Base-by-base conservation (phyloP, 1,140 invertebrate genomes). In the Diorhabda carinulata region DNA sequence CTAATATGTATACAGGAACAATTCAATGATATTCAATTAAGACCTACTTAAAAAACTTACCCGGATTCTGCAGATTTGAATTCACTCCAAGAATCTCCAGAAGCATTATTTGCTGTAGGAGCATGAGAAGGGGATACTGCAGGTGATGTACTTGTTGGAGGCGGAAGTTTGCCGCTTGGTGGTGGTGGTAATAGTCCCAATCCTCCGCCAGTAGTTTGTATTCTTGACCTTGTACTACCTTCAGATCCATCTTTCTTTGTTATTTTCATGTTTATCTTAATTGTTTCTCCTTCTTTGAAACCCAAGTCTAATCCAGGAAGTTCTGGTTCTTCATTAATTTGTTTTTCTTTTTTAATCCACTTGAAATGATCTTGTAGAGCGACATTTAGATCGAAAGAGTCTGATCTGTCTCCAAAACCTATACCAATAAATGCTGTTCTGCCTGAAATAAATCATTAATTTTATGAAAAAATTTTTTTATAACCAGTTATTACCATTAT, bases 331-430 rank as follows among this genome's bases (percentile, higher is more conserved):
- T 92, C 91, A 79, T 92, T 92, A 58, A 92, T 91, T 82, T 92
- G 87, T 81, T 97, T 92, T 75, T 94, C 92, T 82, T 97, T 97
- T 78, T 94, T 94, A 2, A 98, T 78, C 91, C 94, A 96, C 84
- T 98, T 99, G 77, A 99, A 99, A 82, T 98, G 96, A 84, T 99
- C 97, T 86, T 99, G 97, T 45, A 99, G 85, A 41, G 97, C 92
- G 40, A 99, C 98, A 86, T 99, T 99, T 9, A 99, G 85, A 86
- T 99, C 98, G 86, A 99, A 99, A 63, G 97, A 98, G 83, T 99
- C 98, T 25, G 96, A 96, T 76, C 97, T 86, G 83, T 99, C 98
- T 5, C 92, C 90, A 85, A 99, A 99, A 58, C 98, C 98, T 66
- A 99, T 86, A 5, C 98, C 98, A 81, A 99, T 95, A 76, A 97